Base-by-base conservation (phyloP, 2,888 invertebrate genomes). In the Gonocerus acuteangulatus region DNA sequence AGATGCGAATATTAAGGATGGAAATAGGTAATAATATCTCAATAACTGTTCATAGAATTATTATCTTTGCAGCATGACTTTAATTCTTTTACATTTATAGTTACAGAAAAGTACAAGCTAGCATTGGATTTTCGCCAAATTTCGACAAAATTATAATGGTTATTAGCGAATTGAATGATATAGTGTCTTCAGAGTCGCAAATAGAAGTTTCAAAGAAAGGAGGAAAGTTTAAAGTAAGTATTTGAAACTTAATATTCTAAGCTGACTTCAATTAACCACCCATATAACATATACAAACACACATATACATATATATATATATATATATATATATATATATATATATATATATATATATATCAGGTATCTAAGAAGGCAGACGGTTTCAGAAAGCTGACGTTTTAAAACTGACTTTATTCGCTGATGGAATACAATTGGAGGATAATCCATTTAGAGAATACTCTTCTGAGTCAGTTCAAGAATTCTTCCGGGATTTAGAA, bases 401-500 rank as follows among this genome's bases (percentile, higher is more conserved):
- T 36, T 21, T 66, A 27, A 47, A 63, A 34, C n/a, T 66, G 44
- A 65, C 61, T 21, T 36, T 66, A 15, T 66, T 62, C 45, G 57
- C 56, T 2, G 63, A 66, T 51, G 66, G 66, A n/a, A 64, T 66
- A 32, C 48, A 63, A 32, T 21, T 62, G 6, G 66, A 63, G 19
- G 59, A 57, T 32, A 61, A 58, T 48, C 51, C 56, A 9, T 66
- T 66, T 32, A 39, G 62, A 18, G 9, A 22, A 11, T 66, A 65
- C 36, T 60, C 65, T 16, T 36, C 48, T 11, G 34, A 57, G 2
- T 65, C 62, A 19, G 61, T 63, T 18, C 45, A 61, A 44, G 61
- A 58, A 42, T 66, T 65, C 52, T 66, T 66, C 34, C 16, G n/a
- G n/a, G 65, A 65, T 34, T 42, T 65, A 7, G 62, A 60, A 58